Evolutionary conservation across 2,113 vertebrate species (phyloP).

Genomic region (Ceyx cyanopectus): DNA sequence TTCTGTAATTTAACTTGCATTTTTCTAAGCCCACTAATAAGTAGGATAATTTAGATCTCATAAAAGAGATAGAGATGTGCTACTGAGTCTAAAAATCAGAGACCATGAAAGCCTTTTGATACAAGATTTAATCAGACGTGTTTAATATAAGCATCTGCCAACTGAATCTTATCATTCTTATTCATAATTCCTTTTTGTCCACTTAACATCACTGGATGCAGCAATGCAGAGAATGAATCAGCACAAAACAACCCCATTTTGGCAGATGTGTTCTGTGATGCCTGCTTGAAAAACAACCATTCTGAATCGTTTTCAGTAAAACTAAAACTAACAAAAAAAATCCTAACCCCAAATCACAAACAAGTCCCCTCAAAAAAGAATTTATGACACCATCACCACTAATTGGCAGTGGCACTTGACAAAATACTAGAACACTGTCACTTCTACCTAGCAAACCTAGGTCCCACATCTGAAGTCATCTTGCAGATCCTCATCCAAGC

Average conservation of each 20-base stretch:
- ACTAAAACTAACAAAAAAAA: neutral
- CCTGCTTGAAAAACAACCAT: neutral
- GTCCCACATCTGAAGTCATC: neutral
- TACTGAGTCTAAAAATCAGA: slow-evolving; percentile 70
- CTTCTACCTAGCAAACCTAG: neutral
- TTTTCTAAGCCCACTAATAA: slow-evolving; percentile 73
- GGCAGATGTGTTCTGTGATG: slow-evolving; percentile 31
- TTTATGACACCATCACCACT: neutral
- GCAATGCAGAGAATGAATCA: slow-evolving; percentile 56
- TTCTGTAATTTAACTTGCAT: slow-evolving; percentile 70
- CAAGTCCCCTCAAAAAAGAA: neutral
- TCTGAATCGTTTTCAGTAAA: slow-evolving; percentile 34
- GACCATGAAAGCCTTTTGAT: slow-evolving; percentile 68
- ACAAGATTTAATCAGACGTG: slow-evolving; percentile 68
- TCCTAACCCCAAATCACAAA: neutral
- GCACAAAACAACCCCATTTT: slow-evolving; percentile 37
- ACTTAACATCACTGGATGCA: slow-evolving; percentile 44
- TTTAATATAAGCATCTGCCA: slow-evolving; percentile 73
- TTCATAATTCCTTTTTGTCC: slow-evolving; percentile 64
- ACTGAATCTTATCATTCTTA: slow-evolving; percentile 63
- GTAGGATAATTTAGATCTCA: slow-evolving; percentile 68
- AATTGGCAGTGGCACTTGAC: neutral
- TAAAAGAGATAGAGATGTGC: slow-evolving; percentile 61
- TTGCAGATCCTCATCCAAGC: neutral
- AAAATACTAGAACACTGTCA: neutral